Evolutionary conservation across 1,140 invertebrate genomes (phyloP).

Genomic region (Lethrus apterus): DNA sequence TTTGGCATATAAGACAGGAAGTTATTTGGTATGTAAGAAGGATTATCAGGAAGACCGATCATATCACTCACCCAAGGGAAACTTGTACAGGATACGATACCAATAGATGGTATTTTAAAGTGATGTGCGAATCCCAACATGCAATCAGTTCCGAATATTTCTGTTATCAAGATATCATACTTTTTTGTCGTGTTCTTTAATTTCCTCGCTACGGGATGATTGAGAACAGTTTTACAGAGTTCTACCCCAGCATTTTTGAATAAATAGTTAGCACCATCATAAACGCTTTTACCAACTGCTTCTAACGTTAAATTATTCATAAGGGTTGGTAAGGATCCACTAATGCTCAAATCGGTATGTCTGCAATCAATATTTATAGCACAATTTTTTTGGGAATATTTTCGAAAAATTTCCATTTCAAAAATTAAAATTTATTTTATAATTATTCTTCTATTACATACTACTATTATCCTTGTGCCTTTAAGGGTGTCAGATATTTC

Average conservation of each 20-base stretch:
- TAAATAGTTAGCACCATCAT: background rate
- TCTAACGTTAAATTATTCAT: slow-evolving; percentile 6
- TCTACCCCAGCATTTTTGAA: background rate
- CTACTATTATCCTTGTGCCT: no score
- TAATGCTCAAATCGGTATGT: background rate
- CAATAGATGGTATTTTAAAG: slow-evolving; percentile 48
- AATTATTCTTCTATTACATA: no score
- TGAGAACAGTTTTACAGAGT: background rate
- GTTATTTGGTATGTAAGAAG: slow-evolving; percentile 49
- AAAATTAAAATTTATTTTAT: no score
- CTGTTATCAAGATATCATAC: slow-evolving; percentile 54
- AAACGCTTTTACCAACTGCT: background rate
- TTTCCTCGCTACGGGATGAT: background rate
- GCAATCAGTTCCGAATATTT: slow-evolving; percentile 58
- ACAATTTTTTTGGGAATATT: no score
- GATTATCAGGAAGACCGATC: slow-evolving; percentile 48
- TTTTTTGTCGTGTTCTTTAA: slow-evolving; percentile 14
- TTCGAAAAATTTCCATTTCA: no score
- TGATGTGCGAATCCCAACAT: slow-evolving; percentile 47
- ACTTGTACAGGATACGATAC: slow-evolving; percentile 47
- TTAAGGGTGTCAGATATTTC: no score
- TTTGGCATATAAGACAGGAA: slow-evolving; percentile 40
- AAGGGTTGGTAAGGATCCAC: background rate
- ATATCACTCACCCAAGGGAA: slow-evolving; percentile 43
- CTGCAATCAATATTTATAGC: slow-evolving; percentile 2